phyloP scores from a whole-genome alignment of 1,140 invertebrate species.

The Sesamia nonagrioides region DNA sequence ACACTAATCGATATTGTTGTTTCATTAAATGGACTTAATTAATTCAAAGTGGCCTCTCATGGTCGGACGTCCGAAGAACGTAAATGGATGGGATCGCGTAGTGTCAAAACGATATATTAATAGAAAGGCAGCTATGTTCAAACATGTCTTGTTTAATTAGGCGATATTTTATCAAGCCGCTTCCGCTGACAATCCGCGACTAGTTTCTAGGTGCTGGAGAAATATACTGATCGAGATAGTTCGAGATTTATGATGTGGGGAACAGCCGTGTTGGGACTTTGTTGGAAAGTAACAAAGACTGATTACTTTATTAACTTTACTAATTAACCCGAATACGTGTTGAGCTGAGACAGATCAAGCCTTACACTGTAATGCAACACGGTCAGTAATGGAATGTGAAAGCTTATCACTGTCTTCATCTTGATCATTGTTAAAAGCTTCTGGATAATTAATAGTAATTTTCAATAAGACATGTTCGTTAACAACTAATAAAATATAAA shows the following conservation, averaged over 20 bases:
- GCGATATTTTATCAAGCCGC: conserved; percentile 65
- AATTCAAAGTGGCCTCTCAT: conserved; percentile 62
- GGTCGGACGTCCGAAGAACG: conserved; percentile 51
- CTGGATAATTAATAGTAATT: conserved; percentile 3
- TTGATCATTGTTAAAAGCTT: neutral
- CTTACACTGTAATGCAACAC: conserved; percentile 37
- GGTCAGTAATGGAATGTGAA: conserved; percentile 44
- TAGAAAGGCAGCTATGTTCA: conserved; percentile 59
- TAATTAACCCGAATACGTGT: conserved; percentile 57
- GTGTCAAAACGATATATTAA: conserved; percentile 66
- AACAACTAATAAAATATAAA: neutral
- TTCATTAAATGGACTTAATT: conserved; percentile 68
- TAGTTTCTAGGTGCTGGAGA: conserved; percentile 53
- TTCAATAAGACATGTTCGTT: conserved; percentile 11
- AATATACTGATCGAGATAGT: conserved; percentile 62
- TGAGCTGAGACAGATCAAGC: conserved; percentile 42
- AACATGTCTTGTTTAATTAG: conserved; percentile 65
- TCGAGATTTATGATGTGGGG: conserved; percentile 61
- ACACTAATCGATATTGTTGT: conserved; percentile 74
- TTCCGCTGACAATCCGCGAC: conserved; percentile 61
- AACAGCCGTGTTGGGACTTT: conserved; percentile 38
- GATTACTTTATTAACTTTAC: conserved; percentile 56
- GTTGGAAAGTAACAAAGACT: conserved; percentile 62
- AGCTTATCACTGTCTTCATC: conserved; percentile 37
- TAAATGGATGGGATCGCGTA: conserved; percentile 59